Percentiles rank a stretch among this genome's conserved stretches.
These are phyloP conservation scores for Burhinus bistriatus DNA, from an alignment of 2,113 vertebrate species.

Conservation along the genomic window DNA sequence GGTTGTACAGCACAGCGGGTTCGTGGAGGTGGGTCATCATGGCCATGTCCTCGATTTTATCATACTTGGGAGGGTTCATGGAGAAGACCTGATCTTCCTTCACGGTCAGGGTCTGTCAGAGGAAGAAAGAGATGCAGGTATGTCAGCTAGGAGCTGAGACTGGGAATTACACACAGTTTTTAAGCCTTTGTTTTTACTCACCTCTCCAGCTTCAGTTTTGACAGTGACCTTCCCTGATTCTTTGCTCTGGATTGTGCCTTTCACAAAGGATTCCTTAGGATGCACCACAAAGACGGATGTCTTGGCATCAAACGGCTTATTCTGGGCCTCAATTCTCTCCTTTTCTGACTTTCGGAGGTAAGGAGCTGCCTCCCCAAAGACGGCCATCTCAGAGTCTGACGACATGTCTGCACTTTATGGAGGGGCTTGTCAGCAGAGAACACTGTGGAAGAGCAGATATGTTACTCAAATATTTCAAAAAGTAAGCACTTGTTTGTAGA, in stretches of 20 bases:
- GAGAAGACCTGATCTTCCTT: not conserved
- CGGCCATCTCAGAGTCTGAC: conserved; percentile 81
- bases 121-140: rapidly evolving
- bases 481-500: not conserved
- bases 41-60: conserved; percentile 89
- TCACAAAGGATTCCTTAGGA: conserved; percentile 73
- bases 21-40: conserved; percentile 92
- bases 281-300: conserved; percentile 69
- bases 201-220: conserved; percentile 69
- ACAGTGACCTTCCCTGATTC: conserved; percentile 74
- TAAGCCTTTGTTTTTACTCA: not conserved
- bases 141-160: not conserved
- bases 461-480: not conserved
- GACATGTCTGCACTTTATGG: conserved; percentile 74
- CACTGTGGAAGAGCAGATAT: not conserved
- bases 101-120: not conserved
- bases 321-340: conserved; percentile 84
- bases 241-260: conserved; percentile 56
- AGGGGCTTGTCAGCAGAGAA: not conserved
- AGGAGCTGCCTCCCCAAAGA: conserved; percentile 80
- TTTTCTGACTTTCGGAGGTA: conserved; percentile 86
- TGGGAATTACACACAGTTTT: not conserved
- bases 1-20: conserved; percentile 79
- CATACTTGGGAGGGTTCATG: conserved; percentile 87
- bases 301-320: conserved; percentile 79